Base-by-base conservation (phyloP, 2,797 vertebrate genomes). In the Toxotes lorentzi region DNA sequence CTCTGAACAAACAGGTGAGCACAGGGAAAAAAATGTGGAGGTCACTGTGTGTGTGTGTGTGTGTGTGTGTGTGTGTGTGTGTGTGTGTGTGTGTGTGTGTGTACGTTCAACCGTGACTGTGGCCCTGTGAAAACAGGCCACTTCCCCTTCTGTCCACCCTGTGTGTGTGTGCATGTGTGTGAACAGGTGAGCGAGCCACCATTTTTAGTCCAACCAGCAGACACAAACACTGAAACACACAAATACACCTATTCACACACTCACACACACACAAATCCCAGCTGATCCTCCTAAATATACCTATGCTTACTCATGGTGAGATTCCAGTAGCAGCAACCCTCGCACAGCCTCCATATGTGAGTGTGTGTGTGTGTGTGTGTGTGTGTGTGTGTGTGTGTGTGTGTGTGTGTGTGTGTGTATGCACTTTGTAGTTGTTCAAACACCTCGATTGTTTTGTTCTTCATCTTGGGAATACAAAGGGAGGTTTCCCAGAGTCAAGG, bases 1-100 rank as follows among this genome's bases (percentile, higher is more conserved):
- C 90, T 93, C 92, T 90, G 81, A 90, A 82, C 92, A 93, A 94
- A 93, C 89, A 92, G 88, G 92, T 92, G 90, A 92, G 86, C 43
- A 5, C 51, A 34, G 81, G 69, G 76, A 19, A 48, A 77, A 65
- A 85, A 76, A 78, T 65, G 77, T 73, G 66, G 76, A 81, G 82
- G 80, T 72, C 63, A 76, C 27, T 66, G 70, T 65, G 63, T 75
- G 69, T 70, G 69, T 78, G 66, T 81, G 70, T 76, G 45, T 27
- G 24, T 65, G 38, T 66, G 47, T 50, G 27, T 60, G 79, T 62
- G 67, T 73, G 81, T 78, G 64, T 74, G 70, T 64, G 47, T 65
- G 48, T 71, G 47, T 70, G 35, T 71, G 50, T 74, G 60, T 84
- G 62, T 78, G 62, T 78, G 73, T 65, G 79, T 62, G 65, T 73